Evolutionary conservation across 2,888 invertebrate species (phyloP), one percentile per base, ranked within the genome.

Genomic region (Napeogenes inachia): DNA sequence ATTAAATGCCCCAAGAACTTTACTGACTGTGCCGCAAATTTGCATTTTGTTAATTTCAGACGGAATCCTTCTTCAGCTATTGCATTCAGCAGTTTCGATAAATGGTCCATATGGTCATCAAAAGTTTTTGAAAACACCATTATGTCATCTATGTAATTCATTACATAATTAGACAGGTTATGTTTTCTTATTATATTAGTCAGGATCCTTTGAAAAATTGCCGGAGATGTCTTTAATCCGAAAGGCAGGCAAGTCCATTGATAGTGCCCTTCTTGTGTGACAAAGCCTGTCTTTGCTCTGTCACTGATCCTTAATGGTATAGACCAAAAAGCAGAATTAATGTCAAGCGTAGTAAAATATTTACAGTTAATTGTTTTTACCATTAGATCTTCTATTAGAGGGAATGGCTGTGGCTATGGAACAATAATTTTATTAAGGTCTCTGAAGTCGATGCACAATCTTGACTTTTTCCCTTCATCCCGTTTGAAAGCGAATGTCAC

Each of bases 201-300:
- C 30, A 78, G 56, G 64, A 77, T 77, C 62, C 73, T 73, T 61
- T 83, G 80, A 64, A 83, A 84, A 50, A 80, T 79, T 0, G 78
- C 74, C 30, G 79, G 75, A 0, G 78, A 69, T 0, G 79, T 77
- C 61, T 78, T 81, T 10, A 77, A 71, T 0, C 79, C 79, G 70
- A 74, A 80, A 0, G 80, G 81, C 33, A 81, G 59, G 57, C 79
- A 75, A 0, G 75, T 76, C 73, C 76, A 73, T 65, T 75, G 63
- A n/a, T n/a, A n/a, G n/a, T n/a, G n/a, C n/a, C n/a, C n/a, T n/a
- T n/a, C n/a, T n/a, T n/a, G n/a, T n/a, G 13, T 57, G 59, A 30
- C 70, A 71, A 78, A 78, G 42, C 59, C 78, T 3, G 75, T 78
- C 65, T 80, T 81, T 0, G 72, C 13, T 68, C 71, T 75, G 56